Evolutionary conservation across 2,797 vertebrate genomes (phyloP), one percentile per base, ranked within the genome.

Genomic region (Ctenochaetus hawaiiensis): DNA sequence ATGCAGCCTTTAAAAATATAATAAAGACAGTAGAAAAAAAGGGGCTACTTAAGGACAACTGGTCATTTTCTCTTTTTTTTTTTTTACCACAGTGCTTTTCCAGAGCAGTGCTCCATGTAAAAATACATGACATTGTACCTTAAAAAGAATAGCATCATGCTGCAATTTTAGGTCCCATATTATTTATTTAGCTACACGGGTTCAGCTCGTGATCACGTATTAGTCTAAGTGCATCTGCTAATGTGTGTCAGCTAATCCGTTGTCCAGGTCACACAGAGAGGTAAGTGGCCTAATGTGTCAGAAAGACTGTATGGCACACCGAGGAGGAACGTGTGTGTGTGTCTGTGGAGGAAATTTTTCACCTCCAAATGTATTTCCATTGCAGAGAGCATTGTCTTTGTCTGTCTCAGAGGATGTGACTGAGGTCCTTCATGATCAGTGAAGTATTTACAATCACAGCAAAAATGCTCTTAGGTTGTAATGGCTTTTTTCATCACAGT

Each of bases 261-360:
- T 11, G 8, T 57, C 17, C 18, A 71, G 72, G 87, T 72, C 69
- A 69, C 68, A 54, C 22, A 58, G 14, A 56, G 26, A 39, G 71
- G 41, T 70, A 77, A 84, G 52, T 70, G 79, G 73, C 34, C 45
- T 78, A 45, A 75, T 86, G 60, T 73, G 75, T 65, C 20, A 52
- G n/a, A 44, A 48, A 72, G 18, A 67, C 18, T 47, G 62, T 60
- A 12, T 51, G n/a, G 48, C 53, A 52, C 63, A 65, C 43, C 2
- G 0, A 18, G 16, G 56, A 2, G 14, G 5, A 10, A 22, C 6
- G 18, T 30, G 12, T 52, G 56, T 34, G 49, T 60, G 9, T 60
- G 11, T 58, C 37, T 45, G 22, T 60, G 30, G 20, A 34, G 11
- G 39, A 34, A n/a, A 9, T 54, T 47, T 48, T n/a, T 43, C 1